Evolutionary conservation across 2,888 invertebrate species (phyloP), one percentile per base, ranked within the genome.

Genomic region (Cryptus armator): DNA sequence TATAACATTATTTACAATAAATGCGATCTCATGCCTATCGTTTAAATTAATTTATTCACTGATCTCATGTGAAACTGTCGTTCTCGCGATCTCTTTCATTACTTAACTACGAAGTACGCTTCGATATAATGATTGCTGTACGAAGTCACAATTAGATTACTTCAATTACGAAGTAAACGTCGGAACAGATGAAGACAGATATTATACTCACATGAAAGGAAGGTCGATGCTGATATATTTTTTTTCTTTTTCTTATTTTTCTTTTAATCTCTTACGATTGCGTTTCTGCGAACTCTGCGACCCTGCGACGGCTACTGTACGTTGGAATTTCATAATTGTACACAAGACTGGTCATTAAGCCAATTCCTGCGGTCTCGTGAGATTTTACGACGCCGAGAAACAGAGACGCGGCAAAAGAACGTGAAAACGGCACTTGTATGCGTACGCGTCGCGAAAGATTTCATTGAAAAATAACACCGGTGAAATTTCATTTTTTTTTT

Each of bases 281-380:
- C 86, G 72, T 85, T 83, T 88, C 79, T 79, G 72, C 71, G 79
- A 84, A 83, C 59, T 72, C 70, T 53, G 67, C 68, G 82, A 84
- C 75, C 82, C 84, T 85, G 85, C 72, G 66, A 74, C 71, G 66
- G 48, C 68, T 75, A 62, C 56, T 62, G 53, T 62, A 62, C 79
- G 32, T 71, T 74, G 83, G 81, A 83, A 86, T 86, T 78, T 83
- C 78, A 83, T 86, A 86, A 86, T 83, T 83, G 79, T 75, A 16
- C 83, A 75, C 62, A 75, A 48, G 66, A 51, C 72, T 66, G 77
- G 48, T 53, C 75, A 83, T 82, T 85, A 83, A 67, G 75, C 75
- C 56, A 83, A 77, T 83, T 74, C 79, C 78, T 56, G 51, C 37
- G 64, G 72, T 70, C 79, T 43, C 66, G 44, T 46, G 56, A 74